Conservation (phyloP, 2,113 vertebrate species). For the Recurvirostra avosetta region DNA sequence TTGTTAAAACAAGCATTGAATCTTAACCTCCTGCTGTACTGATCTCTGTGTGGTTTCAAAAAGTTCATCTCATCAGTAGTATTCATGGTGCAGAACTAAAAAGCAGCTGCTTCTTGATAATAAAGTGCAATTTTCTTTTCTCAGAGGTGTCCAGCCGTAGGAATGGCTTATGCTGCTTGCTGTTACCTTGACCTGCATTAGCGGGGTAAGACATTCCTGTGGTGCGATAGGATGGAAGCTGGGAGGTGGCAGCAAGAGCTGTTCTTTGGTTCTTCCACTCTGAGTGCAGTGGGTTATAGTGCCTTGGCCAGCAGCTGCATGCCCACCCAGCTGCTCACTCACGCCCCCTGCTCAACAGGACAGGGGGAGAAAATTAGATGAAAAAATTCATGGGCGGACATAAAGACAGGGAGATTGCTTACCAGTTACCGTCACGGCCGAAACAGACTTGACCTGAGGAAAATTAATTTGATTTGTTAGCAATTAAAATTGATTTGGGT, state of each 20-base stretch:
- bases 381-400: neutral
- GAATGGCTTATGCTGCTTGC: neutral
- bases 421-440: neutral
- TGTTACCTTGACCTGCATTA: neutral
- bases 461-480: neutral
- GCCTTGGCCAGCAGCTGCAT: neutral
- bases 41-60: neutral
- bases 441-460: neutral
- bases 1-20: neutral
- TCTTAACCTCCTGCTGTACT: neutral
- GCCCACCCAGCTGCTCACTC: neutral
- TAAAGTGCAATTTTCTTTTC: neutral
- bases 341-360: neutral
- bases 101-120: neutral
- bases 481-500: neutral
- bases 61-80: neutral
- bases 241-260: neutral
- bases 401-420: neutral
- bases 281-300: fast-evolving
- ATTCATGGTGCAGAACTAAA: neutral
- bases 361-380: neutral
- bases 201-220: neutral
- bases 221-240: neutral
- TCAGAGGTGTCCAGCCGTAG: neutral
- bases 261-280: neutral